Percentiles rank a stretch among this genome's conserved stretches.
Conservation (phyloP, 2,113 vertebrate genomes). For the Sinocyclocheilus rhinocerous region DNA sequence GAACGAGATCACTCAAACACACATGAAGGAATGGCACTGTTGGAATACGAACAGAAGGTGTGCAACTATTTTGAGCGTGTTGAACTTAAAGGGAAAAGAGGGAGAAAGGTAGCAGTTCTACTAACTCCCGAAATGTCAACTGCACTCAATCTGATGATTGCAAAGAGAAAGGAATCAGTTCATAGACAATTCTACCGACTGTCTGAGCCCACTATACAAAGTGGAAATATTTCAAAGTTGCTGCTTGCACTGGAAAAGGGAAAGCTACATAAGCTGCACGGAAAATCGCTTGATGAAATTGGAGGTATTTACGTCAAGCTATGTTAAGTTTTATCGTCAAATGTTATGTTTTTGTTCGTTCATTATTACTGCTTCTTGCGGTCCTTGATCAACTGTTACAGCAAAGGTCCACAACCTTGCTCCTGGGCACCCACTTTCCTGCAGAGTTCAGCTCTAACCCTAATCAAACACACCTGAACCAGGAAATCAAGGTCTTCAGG, state of each 20-base stretch:
- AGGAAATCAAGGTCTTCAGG: too few species aligned
- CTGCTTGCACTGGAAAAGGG: constrained; percentile 12
- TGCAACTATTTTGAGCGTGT: neutral
- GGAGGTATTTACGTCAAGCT: neutral
- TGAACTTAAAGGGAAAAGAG: neutral
- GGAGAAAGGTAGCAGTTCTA: neutral
- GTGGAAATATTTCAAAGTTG: neutral
- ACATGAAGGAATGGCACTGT: neutral
- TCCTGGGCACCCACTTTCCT: too few species aligned
- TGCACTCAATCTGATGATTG: neutral
- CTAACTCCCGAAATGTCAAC: neutral
- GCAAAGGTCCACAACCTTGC: too few species aligned
- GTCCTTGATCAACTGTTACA: too few species aligned
- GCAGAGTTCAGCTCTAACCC: too few species aligned
- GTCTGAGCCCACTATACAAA: neutral
- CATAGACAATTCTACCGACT: constrained; percentile 2
- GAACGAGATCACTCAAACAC: neutral
- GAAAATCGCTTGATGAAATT: neutral
- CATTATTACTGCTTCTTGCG: too few species aligned
- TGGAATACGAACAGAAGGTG: neutral
- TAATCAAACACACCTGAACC: too few species aligned
- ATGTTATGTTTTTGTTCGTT: too few species aligned
- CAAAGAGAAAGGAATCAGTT: neutral
- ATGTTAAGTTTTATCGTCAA: too few species aligned
- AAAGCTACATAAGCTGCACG: neutral